phyloP scores from a whole-genome alignment of 92 coral and sea anemone species.

The Porites cylindrica region DNA sequence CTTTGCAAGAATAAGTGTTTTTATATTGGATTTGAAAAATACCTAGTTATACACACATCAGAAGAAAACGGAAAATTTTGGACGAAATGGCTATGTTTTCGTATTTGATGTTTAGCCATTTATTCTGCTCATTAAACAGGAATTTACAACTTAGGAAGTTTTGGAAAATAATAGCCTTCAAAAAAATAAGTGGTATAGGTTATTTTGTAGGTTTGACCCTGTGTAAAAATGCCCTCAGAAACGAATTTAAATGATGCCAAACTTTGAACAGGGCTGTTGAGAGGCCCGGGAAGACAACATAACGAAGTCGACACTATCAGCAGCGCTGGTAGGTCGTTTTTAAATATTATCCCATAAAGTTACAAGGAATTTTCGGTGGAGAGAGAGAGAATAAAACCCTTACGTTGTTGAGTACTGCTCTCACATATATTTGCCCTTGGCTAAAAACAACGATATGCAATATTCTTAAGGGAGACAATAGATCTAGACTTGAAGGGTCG shows the following conservation, averaged over 20 bases:
- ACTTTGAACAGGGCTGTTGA: background rate
- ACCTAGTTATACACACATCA: background rate
- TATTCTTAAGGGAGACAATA: constrained; percentile 39
- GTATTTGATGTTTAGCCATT: background rate
- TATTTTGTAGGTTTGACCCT: background rate
- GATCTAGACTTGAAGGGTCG: constrained; percentile 30
- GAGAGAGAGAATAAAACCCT: background rate
- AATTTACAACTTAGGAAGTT: background rate
- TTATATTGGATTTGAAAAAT: constrained; percentile 19
- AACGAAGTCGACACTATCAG: constrained; percentile 10
- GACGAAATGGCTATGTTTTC: background rate
- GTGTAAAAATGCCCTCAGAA: constrained; percentile 9
- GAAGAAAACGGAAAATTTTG: background rate
- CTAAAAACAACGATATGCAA: constrained; percentile 31
- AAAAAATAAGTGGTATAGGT: background rate
- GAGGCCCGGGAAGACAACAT: constrained; percentile 12
- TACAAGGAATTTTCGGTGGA: background rate
- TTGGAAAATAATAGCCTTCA: too few species aligned
- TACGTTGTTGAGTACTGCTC: background rate
- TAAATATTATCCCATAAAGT: constrained; percentile 17
- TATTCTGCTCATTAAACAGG: background rate
- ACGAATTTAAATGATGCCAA: constrained; percentile 33
- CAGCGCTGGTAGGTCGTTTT: background rate
- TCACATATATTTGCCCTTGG: constrained; percentile 20
- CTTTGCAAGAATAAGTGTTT: constrained; percentile 17